Evolutionary conservation across 2,888 invertebrate species (phyloP), one percentile per base, ranked within the genome.

Genomic region (Megastigmus dorsalis): DNA sequence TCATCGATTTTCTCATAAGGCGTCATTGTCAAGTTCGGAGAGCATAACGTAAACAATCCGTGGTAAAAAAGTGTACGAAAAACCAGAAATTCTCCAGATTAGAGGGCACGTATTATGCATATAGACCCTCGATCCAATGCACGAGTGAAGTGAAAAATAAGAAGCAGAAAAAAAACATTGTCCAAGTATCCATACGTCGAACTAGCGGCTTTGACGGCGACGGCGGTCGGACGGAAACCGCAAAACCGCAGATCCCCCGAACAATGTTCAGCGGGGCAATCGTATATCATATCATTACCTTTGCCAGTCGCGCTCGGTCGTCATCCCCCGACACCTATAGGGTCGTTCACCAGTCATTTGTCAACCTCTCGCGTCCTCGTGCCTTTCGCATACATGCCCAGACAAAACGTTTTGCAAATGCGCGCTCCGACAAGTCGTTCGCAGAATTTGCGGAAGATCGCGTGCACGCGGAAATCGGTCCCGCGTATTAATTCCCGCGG

Each of bases 231-330:
- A 82, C 84, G 86, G 83, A 87, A 87, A 86, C 88, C 87, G 75
- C 88, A 86, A 85, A 86, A 87, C 87, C 87, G 80, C 87, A 86
- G 75, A 85, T 85, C 84, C 84, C 82, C 82, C 83, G 83, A 83
- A 82, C 83, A 82, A 82, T 82, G 81, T 80, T 81, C 83, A 84
- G 81, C 82, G 28, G 75, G 83, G 80, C 83, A 86, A 86, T 79
- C 78, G 77, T 79, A 79, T 79, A 86, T 88, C 87, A 86, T 86
- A 87, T 87, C 85, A 86, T 88, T 88, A 87, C 84, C 83, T 83
- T 86, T 65, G 38, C 52, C 62, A 33, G 52, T 33, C 55, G 65
- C 33, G 87, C 80, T 81, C 33, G 87, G 80, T 81, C 81, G 84
- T 84, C 85, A 83, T 18, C 81, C 81, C n/a, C 83, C 81, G 84